Base-by-base conservation (phyloP, 1,140 invertebrate species). In the Nilaparvata lugens region DNA sequence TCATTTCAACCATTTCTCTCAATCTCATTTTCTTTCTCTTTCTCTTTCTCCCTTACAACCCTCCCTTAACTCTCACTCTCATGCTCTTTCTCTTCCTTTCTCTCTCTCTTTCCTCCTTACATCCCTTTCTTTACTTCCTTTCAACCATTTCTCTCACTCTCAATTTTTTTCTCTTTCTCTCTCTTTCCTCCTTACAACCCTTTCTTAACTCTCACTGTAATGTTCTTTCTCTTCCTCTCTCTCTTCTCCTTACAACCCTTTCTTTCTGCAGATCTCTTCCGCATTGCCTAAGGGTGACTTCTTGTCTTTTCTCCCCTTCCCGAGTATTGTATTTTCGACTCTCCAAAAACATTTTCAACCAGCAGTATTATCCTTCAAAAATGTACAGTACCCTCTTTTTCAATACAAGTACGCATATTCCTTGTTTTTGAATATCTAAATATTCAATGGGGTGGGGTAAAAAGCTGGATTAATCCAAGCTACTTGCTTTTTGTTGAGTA, bases 31-130 rank as follows among this genome's bases (percentile, higher is more conserved):
- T 53, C 52, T 52, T 16, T 24, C 3, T 45, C 42, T 9, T 19
- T 58, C 56, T 48, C 56, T 52, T 43, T 1, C 35, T n/a, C n/a
- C n/a, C n/a, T 48, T 18, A 52, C 42, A 45, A 52, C 38, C 43
- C 16, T 45, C 19, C 18, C 9, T 25, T 19, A 5, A 3, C 42
- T 45, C 3, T 45, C 42, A 16, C 42, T n/a, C n/a, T n/a, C n/a
- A n/a, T n/a, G n/a, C 28, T 11, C 31, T 35, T 4, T 2, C 13
- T 11, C 9, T 6, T 35, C n/a, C n/a, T n/a, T n/a, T n/a, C n/a
- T n/a, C 21, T 31, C 16, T 57, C 40, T 57, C n/a, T 4, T 58
- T 35, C 31, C 31, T 35, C 31, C 1, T 35, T 35, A 6, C 6
- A 18, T 48, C 57, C 16, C 23, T 35, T 2, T 40, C 38, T 40